These are phyloP conservation scores for Lepidochrysops patricia DNA, from an alignment of 2,888 invertebrate genomes.

Conservation along the genomic window DNA sequence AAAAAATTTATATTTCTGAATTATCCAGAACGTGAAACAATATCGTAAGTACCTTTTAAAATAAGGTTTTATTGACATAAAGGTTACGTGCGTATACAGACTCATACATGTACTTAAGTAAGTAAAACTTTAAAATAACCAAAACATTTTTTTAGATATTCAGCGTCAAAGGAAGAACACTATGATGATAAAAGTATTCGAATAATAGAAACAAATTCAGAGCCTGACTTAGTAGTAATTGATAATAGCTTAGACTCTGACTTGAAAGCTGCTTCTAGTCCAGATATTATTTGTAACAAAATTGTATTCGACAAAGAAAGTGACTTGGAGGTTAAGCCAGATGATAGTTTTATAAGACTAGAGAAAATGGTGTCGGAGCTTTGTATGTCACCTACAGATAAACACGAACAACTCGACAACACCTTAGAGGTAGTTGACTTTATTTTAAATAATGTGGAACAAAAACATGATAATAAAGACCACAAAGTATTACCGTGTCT, in stretches of 20 bases:
- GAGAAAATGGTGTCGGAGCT: slow-evolving; percentile 41
- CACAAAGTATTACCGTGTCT: slow-evolving; percentile 15
- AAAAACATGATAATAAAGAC: slow-evolving; percentile 18
- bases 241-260: slow-evolving; percentile 14
- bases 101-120: neutral
- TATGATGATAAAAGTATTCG: slow-evolving; percentile 35
- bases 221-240: slow-evolving; percentile 38
- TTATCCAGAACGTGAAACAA: slow-evolving; percentile 25
- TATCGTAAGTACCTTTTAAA: slow-evolving; percentile 33
- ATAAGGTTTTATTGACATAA: no score
- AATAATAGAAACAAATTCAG: slow-evolving; percentile 49
- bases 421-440: slow-evolving; percentile 47
- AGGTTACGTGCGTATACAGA: no score
- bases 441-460: slow-evolving; percentile 40
- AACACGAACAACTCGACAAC: slow-evolving; percentile 37
- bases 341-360: slow-evolving; percentile 46
- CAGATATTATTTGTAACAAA: slow-evolving; percentile 10
- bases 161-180: slow-evolving; percentile 18
- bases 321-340: slow-evolving; percentile 27
- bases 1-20: slow-evolving; percentile 37
- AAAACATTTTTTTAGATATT: slow-evolving; percentile 14
- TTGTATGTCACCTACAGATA: slow-evolving; percentile 27
- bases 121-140: neutral
- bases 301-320: slow-evolving; percentile 20
- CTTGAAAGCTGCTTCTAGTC: slow-evolving; percentile 14